Conservation (phyloP, 2,113 vertebrate species). For the Apodemus sylvaticus region DNA sequence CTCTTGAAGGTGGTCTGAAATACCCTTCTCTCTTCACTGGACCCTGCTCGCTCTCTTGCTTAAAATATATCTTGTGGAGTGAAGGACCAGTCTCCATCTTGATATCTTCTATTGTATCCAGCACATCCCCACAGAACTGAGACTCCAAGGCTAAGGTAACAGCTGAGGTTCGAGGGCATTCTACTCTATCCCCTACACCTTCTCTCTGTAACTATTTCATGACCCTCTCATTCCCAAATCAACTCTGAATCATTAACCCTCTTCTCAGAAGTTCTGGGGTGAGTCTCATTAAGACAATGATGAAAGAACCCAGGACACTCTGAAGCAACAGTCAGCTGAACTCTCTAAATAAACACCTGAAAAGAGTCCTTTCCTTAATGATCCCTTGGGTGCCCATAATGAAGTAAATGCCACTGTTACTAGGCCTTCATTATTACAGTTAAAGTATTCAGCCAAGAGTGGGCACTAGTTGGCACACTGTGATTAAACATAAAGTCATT, state of each 20-base stretch:
- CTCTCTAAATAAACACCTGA: background rate
- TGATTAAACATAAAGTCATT: background rate
- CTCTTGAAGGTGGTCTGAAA: background rate
- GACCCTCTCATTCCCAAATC: background rate
- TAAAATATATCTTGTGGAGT: background rate
- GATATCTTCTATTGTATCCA: background rate
- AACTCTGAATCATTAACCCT: background rate
- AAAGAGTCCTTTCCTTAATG: background rate
- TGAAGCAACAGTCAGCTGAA: background rate
- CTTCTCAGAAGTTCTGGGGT: background rate
- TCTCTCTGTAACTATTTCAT: background rate
- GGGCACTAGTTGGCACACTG: background rate
- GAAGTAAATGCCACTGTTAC: background rate
- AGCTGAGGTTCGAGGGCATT: background rate
- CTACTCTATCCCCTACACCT: fast-evolving
- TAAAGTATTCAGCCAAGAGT: background rate
- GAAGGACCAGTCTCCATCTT: background rate
- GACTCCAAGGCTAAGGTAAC: background rate
- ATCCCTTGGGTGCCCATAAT: background rate
- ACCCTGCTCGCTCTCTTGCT: background rate
- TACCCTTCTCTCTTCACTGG: background rate
- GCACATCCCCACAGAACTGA: background rate
- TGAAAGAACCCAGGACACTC: background rate
- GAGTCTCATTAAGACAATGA: background rate
- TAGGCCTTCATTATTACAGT: background rate